Conservation (phyloP, 2,888 invertebrate genomes). For the Sinodicranocentrus sp. region DNA sequence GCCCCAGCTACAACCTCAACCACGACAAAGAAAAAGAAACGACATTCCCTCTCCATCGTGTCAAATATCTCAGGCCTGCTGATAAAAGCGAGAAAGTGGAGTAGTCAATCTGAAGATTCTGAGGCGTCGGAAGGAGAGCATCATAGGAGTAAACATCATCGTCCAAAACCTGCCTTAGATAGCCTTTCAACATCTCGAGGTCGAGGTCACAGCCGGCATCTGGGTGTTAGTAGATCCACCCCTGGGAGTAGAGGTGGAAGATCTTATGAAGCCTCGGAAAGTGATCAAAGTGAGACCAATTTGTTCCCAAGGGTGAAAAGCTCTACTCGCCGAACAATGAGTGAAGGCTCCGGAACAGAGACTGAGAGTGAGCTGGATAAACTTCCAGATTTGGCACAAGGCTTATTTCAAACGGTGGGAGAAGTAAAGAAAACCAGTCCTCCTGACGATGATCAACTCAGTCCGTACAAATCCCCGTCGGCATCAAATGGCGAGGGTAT, state of each 20-base stretch:
- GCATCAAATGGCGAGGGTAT: constrained; percentile 58
- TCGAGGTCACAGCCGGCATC: constrained; percentile 45
- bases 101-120: constrained; percentile 75
- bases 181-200: constrained; percentile 32
- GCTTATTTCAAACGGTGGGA: constrained; percentile 87
- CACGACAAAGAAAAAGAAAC: constrained; percentile 84
- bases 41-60: constrained; percentile 84
- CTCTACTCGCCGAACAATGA: constrained; percentile 71
- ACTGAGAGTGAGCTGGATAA: constrained; percentile 81
- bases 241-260: constrained; percentile 68
- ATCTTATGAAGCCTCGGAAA: constrained; percentile 74
- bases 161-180: constrained; percentile 60
- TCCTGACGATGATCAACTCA: constrained; percentile 51
- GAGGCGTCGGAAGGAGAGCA: constrained; percentile 72
- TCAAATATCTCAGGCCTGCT: constrained; percentile 91
- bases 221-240: constrained; percentile 46
- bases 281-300: constrained; percentile 73
- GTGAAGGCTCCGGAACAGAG: constrained; percentile 80
- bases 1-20: constrained; percentile 58
- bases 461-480: constrained; percentile 55
- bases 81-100: constrained; percentile 86
- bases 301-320: constrained; percentile 74
- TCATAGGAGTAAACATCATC: constrained; percentile 65
- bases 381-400: constrained; percentile 81
- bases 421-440: constrained; percentile 79